Base-by-base conservation (phyloP, 2,113 vertebrate genomes). In the Stegostoma tigrinum region DNA sequence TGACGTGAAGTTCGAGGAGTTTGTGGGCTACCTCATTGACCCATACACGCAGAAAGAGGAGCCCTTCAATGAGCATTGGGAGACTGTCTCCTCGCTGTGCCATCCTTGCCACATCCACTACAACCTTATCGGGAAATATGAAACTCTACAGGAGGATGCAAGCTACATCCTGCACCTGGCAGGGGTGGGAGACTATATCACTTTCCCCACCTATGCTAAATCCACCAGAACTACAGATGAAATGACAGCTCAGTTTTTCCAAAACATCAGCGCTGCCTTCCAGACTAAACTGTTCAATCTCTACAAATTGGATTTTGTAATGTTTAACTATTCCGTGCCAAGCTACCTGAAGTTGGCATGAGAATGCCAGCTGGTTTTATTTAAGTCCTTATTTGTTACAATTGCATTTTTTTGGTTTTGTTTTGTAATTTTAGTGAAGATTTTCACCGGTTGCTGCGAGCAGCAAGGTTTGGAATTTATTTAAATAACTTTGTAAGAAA, bases 281-380 rank as follows among this genome's bases (percentile, higher is more conserved):
- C 99, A 99, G 97, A 96, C 97, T 5, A 98, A 98, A 97, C 98
- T 99, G 19, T 99, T 98, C 96, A 98, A 99, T 97, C 98, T 99
- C 96, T 99, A 99, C 97, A 99, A 98, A 98, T 97, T 99, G 97
- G 99, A 99, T 97, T 99, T 99, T 98, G 98, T 99, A 97, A 99
- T 99, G 99, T 99, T 99, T 97, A 99, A 99, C 98, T 99, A 99
- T 97, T 98, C 99, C 97, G 97, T 98, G 97, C 99, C 99, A 96
- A 98, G 98, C 98, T 99, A 99, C 97, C 98, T 99, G 97, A 98
- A 98, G 97, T 96, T 98, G 98, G 98, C 99, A 96, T 99, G 97
- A 98, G 96, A n/a, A 96, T 96, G 24, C 27, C 42, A 5, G 68
- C 17, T 27, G 45, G 14, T 95, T 95, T 95, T 72, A 95, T 95